Base-by-base conservation (phyloP, 2,888 invertebrate species). In the Diadegma fenestrale region DNA sequence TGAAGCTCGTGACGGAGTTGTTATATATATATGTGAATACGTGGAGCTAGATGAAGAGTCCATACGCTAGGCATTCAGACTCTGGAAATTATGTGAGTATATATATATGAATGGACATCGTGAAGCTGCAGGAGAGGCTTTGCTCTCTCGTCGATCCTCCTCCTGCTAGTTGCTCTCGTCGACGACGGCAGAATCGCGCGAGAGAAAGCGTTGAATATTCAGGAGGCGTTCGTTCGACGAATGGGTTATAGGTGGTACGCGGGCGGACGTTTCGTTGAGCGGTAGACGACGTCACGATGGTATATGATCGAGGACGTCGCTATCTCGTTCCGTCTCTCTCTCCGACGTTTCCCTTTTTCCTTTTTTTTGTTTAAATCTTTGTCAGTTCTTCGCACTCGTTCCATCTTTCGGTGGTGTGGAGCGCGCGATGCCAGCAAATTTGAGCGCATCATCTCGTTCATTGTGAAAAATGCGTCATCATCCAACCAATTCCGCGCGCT, bases 201-300 rank as follows among this genome's bases (percentile, higher is more conserved):
- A 84, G 88, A 84, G 87, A 75, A 89, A 87, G 68, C 88, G 89
- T 87, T 91, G 91, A 92, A 92, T 92, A 91, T 92, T 92, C 91
- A 90, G 87, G 85, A 90, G 89, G 89, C 90, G 89, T 90, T 89
- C 87, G 87, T 88, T 87, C 90, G 89, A 91, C 90, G 88, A 90
- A 88, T 91, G 89, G 89, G 89, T 87, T 88, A 87, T 86, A 82
- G 80, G 68, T 89, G 91, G 90, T 90, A 89, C 82, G 82, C 79
- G 71, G 54, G 79, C 76, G 76, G 81, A 82, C 82, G 71, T 85
- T 85, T 71, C 76, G 80, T 68, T 48, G 76, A 80, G 66, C 71
- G 80, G 41, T 66, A 58, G 69, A 76, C 82, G 76, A 82, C 79
- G 82, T 48, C 66, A 72, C 79, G 78, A 66, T 80, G 45, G 51